These are phyloP conservation scores for Chlamydotis undulata DNA, from an alignment of 2,113 vertebrate genomes.

Conservation along the genomic window DNA sequence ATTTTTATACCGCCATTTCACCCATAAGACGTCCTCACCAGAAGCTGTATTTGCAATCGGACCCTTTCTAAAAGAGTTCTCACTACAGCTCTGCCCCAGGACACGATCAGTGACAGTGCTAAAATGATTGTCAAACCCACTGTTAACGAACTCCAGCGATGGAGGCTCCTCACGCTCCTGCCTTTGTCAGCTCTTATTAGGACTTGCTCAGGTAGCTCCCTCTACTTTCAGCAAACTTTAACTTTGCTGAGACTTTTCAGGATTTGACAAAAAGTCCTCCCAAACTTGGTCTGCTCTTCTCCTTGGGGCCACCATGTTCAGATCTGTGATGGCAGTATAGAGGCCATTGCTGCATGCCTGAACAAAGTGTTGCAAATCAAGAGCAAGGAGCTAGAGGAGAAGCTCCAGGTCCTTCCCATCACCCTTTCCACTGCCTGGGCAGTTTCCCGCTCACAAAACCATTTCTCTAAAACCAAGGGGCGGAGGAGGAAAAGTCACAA, in stretches of 20 bases:
- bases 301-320: not conserved
- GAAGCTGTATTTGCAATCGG: not conserved
- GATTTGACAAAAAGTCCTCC: not conserved
- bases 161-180: not conserved
- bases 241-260: not conserved
- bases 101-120: not conserved
- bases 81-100: not conserved
- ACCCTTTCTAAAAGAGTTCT: not conserved
- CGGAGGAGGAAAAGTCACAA: not conserved
- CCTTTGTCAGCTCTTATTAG: not conserved
- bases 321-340: not conserved
- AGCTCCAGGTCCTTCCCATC: not conserved
- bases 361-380: not conserved
- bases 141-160: not conserved
- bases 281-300: too few relatives aligned
- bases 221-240: not conserved
- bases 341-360: not conserved
- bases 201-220: not conserved
- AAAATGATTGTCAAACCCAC: not conserved
- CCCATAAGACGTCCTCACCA: not conserved
- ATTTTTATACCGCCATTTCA: not conserved
- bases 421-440: not conserved
- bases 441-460: not conserved
- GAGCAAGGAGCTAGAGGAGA: not conserved
- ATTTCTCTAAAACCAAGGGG: not conserved